These are phyloP conservation scores for Rissa tridactyla DNA, from an alignment of 2,113 vertebrate species.

Conservation along the genomic window DNA sequence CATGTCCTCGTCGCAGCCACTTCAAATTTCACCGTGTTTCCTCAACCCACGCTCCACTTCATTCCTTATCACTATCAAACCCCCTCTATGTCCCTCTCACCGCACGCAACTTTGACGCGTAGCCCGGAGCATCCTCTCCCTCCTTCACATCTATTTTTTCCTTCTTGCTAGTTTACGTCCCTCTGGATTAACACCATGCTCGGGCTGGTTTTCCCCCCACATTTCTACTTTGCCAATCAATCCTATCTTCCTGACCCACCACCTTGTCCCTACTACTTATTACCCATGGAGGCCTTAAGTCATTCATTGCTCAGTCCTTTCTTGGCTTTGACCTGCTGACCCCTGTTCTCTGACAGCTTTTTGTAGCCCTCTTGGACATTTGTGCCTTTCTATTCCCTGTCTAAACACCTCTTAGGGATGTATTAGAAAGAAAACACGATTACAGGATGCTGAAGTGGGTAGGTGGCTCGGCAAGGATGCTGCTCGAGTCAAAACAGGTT, in stretches of 20 bases:
- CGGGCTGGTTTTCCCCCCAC: too few species aligned
- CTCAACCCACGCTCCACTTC: not conserved
- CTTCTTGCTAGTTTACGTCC: not conserved
- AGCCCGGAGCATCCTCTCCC: not conserved
- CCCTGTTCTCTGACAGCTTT: not conserved
- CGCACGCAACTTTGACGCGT: rapidly evolving
- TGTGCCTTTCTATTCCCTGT: not conserved
- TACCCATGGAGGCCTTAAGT: not conserved
- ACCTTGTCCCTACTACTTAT: not conserved
- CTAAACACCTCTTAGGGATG: not conserved
- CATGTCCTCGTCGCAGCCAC: rapidly evolving
- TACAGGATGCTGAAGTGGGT: not conserved
- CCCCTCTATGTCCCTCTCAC: rapidly evolving
- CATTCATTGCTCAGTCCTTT: not conserved
- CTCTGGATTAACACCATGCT: not conserved
- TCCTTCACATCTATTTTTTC: slow-evolving; percentile 7
- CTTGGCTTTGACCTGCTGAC: not conserved
- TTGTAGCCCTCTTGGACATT: too few species aligned
- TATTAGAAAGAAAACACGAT: not conserved
- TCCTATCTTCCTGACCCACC: not conserved
- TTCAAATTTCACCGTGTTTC: not conserved
- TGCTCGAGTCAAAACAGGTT: not conserved
- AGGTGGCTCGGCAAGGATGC: not conserved
- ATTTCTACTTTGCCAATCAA: not conserved
- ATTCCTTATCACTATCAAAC: not conserved